Conservation (phyloP, 2,113 vertebrate genomes). For the Aleadryas rufinucha region DNA sequence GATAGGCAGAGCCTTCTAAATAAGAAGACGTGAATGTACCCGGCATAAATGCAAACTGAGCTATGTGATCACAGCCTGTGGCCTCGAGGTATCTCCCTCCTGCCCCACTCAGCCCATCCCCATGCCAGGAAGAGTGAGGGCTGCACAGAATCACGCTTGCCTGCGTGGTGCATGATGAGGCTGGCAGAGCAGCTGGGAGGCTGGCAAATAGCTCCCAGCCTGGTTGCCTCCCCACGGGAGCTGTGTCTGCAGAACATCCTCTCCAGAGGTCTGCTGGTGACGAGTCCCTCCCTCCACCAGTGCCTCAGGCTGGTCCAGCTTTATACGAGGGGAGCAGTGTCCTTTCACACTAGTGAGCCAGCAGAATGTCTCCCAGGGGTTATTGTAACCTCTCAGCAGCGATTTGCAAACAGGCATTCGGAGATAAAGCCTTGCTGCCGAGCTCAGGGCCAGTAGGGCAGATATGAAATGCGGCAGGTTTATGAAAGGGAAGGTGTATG, state of each 20-base stretch:
- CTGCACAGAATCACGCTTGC: not conserved
- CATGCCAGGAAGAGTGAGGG: not conserved
- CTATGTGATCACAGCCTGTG: not conserved
- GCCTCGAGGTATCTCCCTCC: not conserved
- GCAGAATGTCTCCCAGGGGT: constrained; percentile 51
- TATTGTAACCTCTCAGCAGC: constrained; percentile 59
- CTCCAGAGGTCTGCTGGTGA: not conserved
- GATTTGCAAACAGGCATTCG: constrained; percentile 48
- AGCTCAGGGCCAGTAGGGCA: constrained; percentile 29
- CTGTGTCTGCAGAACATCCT: constrained; percentile 24
- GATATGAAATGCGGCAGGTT: constrained; percentile 54
- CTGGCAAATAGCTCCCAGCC: constrained; percentile 2
- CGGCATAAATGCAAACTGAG: not conserved
- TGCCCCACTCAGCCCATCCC: not conserved
- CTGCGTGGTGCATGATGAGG: not conserved
- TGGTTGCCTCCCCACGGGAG: constrained; percentile 19
- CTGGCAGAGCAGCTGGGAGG: not conserved
- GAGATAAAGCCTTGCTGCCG: constrained; percentile 54
- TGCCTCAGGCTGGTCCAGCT: constrained; percentile 21
- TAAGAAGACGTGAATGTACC: not conserved
- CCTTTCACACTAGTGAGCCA: constrained; percentile 46
- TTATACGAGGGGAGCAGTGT: not conserved
- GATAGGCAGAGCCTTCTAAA: not conserved
- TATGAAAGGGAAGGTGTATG: constrained; percentile 72
- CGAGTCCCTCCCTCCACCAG: not conserved